These are phyloP conservation scores for Pachypeltis micranthus DNA, from an alignment of 1,140 invertebrate species.

Conservation along the genomic window DNA sequence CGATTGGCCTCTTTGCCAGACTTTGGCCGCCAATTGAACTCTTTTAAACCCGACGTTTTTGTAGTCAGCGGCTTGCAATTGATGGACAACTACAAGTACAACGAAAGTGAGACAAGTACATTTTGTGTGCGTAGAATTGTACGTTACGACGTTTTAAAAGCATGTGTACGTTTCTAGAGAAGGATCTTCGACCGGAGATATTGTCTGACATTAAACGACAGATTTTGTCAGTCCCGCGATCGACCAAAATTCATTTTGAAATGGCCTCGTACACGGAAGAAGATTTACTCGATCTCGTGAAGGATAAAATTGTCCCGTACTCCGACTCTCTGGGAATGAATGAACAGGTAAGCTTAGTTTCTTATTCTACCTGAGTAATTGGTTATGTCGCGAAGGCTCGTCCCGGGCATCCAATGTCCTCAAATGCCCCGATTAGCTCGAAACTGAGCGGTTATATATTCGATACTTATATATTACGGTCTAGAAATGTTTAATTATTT, in stretches of 20 bases:
- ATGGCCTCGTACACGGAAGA: conserved; percentile 75
- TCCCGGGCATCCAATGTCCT: not conserved
- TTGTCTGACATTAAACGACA: conserved; percentile 54
- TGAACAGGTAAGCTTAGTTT: conserved; percentile 45
- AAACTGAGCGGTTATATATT: not conserved
- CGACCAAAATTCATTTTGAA: conserved; percentile 70
- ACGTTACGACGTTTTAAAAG: no score
- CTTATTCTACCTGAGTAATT: not conserved
- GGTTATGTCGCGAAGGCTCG: not conserved
- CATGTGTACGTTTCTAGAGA: not conserved
- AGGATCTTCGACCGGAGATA: conserved; percentile 41
- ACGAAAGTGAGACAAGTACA: conserved; percentile 35
- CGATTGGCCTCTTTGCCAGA: conserved; percentile 58
- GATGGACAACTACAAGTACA: conserved; percentile 80
- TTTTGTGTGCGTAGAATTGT: no score
- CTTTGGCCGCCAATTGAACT: conserved; percentile 48
- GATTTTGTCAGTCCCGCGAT: conserved; percentile 44
- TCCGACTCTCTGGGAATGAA: conserved; percentile 84
- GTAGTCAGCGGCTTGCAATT: conserved; percentile 77
- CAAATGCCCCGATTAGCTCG: not conserved
- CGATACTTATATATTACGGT: no score
- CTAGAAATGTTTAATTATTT: no score
- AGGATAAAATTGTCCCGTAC: conserved; percentile 55
- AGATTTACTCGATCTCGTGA: conserved; percentile 51
- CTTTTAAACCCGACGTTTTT: conserved; percentile 58